phyloP scores from a whole-genome alignment of 2,888 invertebrate genomes.

The Drosophila birchii region DNA sequence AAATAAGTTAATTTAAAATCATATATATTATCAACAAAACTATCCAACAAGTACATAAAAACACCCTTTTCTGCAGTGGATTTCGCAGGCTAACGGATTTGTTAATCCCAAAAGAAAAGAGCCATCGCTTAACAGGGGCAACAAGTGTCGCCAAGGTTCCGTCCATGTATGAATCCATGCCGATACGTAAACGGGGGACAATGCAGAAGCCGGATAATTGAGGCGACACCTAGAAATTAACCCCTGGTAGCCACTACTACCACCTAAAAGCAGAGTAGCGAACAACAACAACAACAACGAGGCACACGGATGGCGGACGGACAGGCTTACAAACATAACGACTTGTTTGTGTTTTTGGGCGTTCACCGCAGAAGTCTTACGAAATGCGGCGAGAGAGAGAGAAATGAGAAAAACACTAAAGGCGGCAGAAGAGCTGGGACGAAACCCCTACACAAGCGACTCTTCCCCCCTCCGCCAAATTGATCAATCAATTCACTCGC shows the following conservation, averaged over 20 bases:
- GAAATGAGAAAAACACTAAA: slow-evolving; percentile 34
- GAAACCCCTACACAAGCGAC: slow-evolving; percentile 36
- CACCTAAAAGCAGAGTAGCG: slow-evolving; percentile 7
- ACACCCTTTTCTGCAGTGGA: background rate
- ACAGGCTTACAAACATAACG: slow-evolving; percentile 41
- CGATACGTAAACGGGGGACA: background rate
- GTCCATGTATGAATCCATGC: background rate
- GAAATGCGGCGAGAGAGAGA: slow-evolving; percentile 36
- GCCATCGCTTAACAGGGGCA: slow-evolving; percentile 25
- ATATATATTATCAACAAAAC: too few species aligned
- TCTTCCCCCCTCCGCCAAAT: slow-evolving; percentile 28
- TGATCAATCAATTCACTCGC: slow-evolving; percentile 62
- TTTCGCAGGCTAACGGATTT: slow-evolving; percentile 1
- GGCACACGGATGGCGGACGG: slow-evolving; percentile 11
- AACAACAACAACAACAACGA: slow-evolving; percentile 9
- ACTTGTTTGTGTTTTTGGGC: slow-evolving; percentile 63
- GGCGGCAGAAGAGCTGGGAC: slow-evolving; percentile 11
- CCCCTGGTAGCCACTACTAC: slow-evolving; percentile 23
- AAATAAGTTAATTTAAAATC: too few species aligned
- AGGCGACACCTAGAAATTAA: slow-evolving; percentile 42
- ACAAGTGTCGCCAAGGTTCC: slow-evolving; percentile 33
- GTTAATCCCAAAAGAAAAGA: background rate
- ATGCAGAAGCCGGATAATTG: slow-evolving; percentile 28
- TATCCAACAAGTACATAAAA: too few species aligned
- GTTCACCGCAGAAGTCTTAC: slow-evolving; percentile 66